Conservation (phyloP, 1,140 invertebrate species). For the Leptinotarsa lineolata region DNA sequence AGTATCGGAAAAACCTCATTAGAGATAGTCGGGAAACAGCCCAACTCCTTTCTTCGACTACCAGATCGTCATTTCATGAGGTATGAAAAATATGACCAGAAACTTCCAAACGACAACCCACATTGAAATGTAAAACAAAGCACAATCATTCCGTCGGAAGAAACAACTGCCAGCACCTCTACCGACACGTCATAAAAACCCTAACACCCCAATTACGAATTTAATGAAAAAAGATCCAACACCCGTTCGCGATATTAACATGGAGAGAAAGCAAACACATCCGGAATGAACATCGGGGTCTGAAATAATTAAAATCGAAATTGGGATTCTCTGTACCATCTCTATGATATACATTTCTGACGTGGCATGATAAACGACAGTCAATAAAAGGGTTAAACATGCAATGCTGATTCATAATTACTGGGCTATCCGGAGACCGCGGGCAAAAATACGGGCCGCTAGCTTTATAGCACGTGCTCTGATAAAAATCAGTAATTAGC, state of each 20-base stretch:
- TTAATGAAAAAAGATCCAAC: slow-evolving; percentile 6
- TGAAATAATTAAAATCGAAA: slow-evolving; percentile 45
- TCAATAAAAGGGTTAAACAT: slow-evolving; percentile 53
- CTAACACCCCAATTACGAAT: slow-evolving; percentile 1
- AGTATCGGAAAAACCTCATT: too few species aligned
- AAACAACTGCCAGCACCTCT: background rate
- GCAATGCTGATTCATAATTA: slow-evolving; percentile 54
- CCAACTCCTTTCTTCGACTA: too few species aligned
- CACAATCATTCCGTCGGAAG: background rate
- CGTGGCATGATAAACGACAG: slow-evolving; percentile 47
- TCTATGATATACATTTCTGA: slow-evolving; percentile 41
- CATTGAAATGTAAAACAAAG: background rate
- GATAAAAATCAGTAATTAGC: slow-evolving; percentile 57
- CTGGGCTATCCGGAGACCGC: slow-evolving; percentile 35
- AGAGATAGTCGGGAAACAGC: too few species aligned
- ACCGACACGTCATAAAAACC: background rate
- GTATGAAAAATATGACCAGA: too few species aligned
- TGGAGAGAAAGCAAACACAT: background rate
- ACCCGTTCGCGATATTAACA: background rate
- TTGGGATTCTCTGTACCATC: slow-evolving; percentile 30
- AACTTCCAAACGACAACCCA: too few species aligned
- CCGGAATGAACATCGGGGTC: slow-evolving; percentile 9
- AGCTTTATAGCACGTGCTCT: slow-evolving; percentile 52
- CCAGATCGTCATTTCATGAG: too few species aligned
- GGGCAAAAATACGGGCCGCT: slow-evolving; percentile 47